These are phyloP conservation scores for Agapostemon virescens DNA, from an alignment of 2,888 invertebrate species.

Conservation along the genomic window DNA sequence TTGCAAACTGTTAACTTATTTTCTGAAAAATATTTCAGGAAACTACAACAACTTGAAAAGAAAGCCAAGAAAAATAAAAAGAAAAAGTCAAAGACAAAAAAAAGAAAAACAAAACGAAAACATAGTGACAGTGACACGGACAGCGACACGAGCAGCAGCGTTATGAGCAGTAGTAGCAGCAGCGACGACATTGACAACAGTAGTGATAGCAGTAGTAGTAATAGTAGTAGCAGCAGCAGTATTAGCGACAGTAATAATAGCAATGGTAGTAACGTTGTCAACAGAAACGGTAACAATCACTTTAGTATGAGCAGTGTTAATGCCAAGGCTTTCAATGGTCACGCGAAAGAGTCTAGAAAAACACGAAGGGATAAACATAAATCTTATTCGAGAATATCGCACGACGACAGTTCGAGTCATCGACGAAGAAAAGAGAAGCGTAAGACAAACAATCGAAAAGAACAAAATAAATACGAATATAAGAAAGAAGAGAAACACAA, in stretches of 20 bases:
- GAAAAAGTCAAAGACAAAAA: conserved; percentile 62
- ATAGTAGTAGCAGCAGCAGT: background rate
- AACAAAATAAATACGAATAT: conserved; percentile 2
- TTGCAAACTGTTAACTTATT: background rate
- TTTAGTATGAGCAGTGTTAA: conserved; percentile 28
- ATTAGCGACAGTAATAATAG: background rate
- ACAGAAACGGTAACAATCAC: background rate
- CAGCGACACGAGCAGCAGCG: conserved; percentile 21
- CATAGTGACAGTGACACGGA: conserved; percentile 31
- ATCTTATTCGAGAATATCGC: conserved; percentile 7
- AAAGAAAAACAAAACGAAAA: conserved; percentile 49
- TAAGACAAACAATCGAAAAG: conserved; percentile 21
- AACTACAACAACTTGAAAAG: conserved; percentile 85
- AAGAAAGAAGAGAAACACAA: conserved; percentile 33
- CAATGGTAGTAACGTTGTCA: conserved; percentile 38
- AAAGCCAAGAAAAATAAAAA: conserved; percentile 79
- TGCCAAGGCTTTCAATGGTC: conserved; percentile 48
- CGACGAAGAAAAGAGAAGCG: conserved; percentile 59
- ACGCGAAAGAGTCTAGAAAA: conserved; percentile 28
- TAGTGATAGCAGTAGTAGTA: conserved; percentile 6
- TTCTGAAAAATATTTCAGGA: background rate
- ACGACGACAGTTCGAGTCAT: background rate
- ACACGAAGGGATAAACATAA: conserved; percentile 59
- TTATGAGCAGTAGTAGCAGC: conserved; percentile 12
- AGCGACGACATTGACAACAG: conserved; percentile 41